A percentile compares a stretch with the other conserved stretches of the same genome.
Evolutionary conservation across 2,113 vertebrate genomes (phyloP).

Genomic region (Catharus minimus): DNA sequence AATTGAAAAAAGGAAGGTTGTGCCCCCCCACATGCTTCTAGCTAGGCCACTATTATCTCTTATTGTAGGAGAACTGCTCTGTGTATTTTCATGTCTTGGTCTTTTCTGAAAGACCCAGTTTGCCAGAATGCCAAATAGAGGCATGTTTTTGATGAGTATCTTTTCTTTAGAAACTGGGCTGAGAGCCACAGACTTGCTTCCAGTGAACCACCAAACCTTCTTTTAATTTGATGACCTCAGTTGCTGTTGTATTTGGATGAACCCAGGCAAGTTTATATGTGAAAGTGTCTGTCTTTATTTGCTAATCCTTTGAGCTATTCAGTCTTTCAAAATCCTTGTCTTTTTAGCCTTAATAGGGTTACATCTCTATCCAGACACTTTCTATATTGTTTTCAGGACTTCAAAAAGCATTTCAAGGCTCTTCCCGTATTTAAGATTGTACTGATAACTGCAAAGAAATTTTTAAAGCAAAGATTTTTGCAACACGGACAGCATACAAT

Average conservation of each 20-base stretch:
- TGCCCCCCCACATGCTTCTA: background rate
- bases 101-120: background rate
- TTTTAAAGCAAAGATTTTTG: background rate
- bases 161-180: constrained; percentile 50
- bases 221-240: constrained; percentile 41
- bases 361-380: constrained; percentile 1
- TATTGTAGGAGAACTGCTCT: background rate
- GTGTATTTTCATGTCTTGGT: background rate
- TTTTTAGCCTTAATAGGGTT: constrained; percentile 10
- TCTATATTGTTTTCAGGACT: background rate
- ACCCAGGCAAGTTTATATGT: constrained; percentile 18
- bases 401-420: background rate
- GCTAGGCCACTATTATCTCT: background rate
- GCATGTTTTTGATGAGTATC: constrained; percentile 22
- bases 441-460: background rate
- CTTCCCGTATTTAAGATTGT: background rate
- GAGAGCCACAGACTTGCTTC: constrained; percentile 31
- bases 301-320: constrained; percentile 31
- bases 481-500: background rate
- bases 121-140: constrained; percentile 46
- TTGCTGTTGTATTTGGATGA: constrained; percentile 49
- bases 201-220: constrained; percentile 32
- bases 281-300: constrained; percentile 35
- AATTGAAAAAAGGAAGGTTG: background rate
- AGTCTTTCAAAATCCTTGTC: constrained; percentile 1